phyloP scores from a whole-genome alignment of 2,888 invertebrate genomes.

The Alentia gelatinosa region DNA sequence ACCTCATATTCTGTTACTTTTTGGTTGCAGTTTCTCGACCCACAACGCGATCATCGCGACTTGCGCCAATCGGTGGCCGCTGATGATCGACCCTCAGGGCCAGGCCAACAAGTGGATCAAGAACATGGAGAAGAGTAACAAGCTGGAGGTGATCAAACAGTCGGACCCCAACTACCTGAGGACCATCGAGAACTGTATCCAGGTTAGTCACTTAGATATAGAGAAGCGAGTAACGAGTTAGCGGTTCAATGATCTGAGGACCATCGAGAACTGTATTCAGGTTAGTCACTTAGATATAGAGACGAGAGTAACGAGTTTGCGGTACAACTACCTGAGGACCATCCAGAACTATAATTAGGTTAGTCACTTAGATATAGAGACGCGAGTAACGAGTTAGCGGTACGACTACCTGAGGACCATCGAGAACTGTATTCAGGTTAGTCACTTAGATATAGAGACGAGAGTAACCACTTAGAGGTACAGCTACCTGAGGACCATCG shows the following conservation, averaged over 20 bases:
- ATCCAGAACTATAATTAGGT: too few species aligned
- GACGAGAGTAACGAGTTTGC: too few species aligned
- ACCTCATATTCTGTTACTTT: not conserved
- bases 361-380: too few species aligned
- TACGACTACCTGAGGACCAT: slow-evolving; percentile 90
- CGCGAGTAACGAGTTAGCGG: slow-evolving; percentile 89
- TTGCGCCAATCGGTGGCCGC: slow-evolving; percentile 79
- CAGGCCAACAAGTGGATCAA: slow-evolving; percentile 98
- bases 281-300: too few species aligned
- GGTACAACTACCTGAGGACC: too few species aligned
- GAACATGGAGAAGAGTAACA: slow-evolving; percentile 92
- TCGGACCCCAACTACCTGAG: slow-evolving; percentile 91
- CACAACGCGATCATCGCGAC: slow-evolving; percentile 79
- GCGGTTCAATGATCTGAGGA: slow-evolving; percentile 89
- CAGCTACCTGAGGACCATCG: slow-evolving; percentile 90
- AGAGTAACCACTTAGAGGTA: too few species aligned
- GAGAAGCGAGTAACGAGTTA: too few species aligned
- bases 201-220: too few species aligned
- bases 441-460: too few species aligned
- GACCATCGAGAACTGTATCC: slow-evolving; percentile 89
- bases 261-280: slow-evolving; percentile 89
- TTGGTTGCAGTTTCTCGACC: slow-evolving; percentile 76
- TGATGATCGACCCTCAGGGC: slow-evolving; percentile 83
- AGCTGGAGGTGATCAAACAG: slow-evolving; percentile 90
- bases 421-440: slow-evolving; percentile 88